Base-by-base conservation (phyloP, 2,888 invertebrate genomes). In the Euphydryas editha region DNA sequence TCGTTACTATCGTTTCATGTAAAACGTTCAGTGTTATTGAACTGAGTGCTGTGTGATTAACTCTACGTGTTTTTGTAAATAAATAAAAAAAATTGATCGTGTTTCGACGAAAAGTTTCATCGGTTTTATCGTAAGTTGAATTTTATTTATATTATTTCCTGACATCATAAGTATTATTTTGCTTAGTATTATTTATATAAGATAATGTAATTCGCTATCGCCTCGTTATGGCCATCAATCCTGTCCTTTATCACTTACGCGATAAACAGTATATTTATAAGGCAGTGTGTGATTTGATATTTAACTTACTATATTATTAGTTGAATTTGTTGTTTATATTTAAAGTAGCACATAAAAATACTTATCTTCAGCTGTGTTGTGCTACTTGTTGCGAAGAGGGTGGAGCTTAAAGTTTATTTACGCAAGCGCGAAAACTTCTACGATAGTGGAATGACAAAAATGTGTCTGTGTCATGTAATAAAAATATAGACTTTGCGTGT, bases 371-470 rank as follows among this genome's bases (percentile, higher is more conserved):
- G 8, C 15, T 51, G 15, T 21, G n/a, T 21, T 51, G 47, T 51
- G 20, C 56, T 49, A 90, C 87, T 84, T 89, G 90, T 90, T 89
- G 88, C 81, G 76, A 68, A 64, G 44, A 20, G 70, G 90, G 90
- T 80, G 91, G 88, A 83, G 86, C 77, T 81, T 79, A 64, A 57
- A 54, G 71, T 30, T 20, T 68, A 65, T 67, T 70, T 72, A 82
- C 88, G 86, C 88, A 88, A 73, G 88, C 88, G 88, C 83, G 69
- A 79, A 78, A 63, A 64, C 18, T 58, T 60, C 49, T 30, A 51
- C 62, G 54, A 49, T 59, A 47, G 39, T 57, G 11, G 58, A 44
- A 54, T 10, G 10, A 13, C 8, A 17, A 17, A 13, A 36, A 24
- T 39, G 15, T 65, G 54, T 51, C 39, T 36, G 46, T 46, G 54